Evolutionary conservation across 2,113 vertebrate genomes (phyloP).

Genomic region (Acrocephalus kingi): DNA sequence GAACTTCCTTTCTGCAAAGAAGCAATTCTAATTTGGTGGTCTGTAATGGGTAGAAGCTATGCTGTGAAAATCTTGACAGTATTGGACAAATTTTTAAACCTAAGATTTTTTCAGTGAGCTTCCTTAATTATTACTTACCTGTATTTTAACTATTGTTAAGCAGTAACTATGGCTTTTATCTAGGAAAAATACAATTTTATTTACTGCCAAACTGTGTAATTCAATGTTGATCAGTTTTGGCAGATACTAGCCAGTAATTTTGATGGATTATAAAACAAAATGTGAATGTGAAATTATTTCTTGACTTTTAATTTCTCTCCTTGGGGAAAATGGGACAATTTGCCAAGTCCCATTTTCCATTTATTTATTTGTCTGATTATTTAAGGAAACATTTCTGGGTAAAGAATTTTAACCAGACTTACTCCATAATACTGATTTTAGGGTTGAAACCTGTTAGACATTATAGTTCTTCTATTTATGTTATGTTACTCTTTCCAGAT

Average conservation of each 20-base stretch:
- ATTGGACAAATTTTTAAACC: not conserved
- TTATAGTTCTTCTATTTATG: not conserved
- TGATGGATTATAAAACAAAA: not conserved
- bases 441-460: not conserved
- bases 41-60: not conserved
- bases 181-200: not conserved
- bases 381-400: not conserved
- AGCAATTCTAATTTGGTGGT: not conserved
- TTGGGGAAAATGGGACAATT: not conserved
- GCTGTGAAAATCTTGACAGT: not conserved
- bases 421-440: not conserved
- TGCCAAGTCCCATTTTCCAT: not conserved
- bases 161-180: not conserved
- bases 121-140: not conserved
- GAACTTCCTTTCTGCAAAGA: not conserved
- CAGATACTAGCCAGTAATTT: not conserved
- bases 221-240: not conserved
- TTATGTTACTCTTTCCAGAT: conserved; percentile 78
- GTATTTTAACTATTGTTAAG: not conserved
- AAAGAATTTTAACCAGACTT: not conserved
- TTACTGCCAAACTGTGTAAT: not conserved
- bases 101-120: not conserved
- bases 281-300: not conserved
- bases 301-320: not conserved
- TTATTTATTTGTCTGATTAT: not conserved